Evolutionary conservation across 2,888 invertebrate genomes (phyloP).

Genomic region (Leucophenga maculata): DNA sequence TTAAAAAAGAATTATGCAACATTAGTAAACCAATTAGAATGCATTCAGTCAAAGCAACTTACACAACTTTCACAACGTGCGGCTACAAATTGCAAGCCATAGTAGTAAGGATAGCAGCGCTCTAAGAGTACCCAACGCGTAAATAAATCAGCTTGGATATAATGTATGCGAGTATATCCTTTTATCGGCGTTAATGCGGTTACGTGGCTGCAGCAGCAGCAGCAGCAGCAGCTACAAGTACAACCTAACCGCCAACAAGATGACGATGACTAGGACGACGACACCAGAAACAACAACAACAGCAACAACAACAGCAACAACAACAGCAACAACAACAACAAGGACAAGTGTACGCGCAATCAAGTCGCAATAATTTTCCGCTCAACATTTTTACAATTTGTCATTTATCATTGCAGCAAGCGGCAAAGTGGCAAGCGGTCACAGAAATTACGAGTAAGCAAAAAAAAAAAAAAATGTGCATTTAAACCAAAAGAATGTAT

Average conservation of each 20-base stretch:
- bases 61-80: neutral
- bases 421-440: neutral
- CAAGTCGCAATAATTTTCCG: slow-evolving; percentile 58
- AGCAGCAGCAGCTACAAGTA: too few species aligned
- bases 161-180: neutral
- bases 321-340: neutral
- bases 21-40: slow-evolving; percentile 4
- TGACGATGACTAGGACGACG: neutral
- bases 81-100: too few species aligned
- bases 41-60: neutral
- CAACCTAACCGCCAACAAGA: neutral
- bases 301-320: neutral
- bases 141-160: neutral
- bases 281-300: neutral
- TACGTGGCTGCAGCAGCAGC: neutral
- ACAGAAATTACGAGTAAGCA: slow-evolving; percentile 22
- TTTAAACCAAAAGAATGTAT: neutral
- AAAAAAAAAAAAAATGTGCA: slow-evolving; percentile 22
- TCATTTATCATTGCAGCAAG: slow-evolving; percentile 53
- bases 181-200: slow-evolving; percentile 12
- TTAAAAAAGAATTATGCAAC: neutral
- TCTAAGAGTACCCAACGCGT: neutral
- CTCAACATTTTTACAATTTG: slow-evolving; percentile 52
- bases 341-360: slow-evolving; percentile 45
- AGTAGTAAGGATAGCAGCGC: neutral